Evolutionary conservation across 1,140 invertebrate species (phyloP), one percentile per base, ranked within the genome.

Genomic region (Meloidogyne hapla): DNA sequence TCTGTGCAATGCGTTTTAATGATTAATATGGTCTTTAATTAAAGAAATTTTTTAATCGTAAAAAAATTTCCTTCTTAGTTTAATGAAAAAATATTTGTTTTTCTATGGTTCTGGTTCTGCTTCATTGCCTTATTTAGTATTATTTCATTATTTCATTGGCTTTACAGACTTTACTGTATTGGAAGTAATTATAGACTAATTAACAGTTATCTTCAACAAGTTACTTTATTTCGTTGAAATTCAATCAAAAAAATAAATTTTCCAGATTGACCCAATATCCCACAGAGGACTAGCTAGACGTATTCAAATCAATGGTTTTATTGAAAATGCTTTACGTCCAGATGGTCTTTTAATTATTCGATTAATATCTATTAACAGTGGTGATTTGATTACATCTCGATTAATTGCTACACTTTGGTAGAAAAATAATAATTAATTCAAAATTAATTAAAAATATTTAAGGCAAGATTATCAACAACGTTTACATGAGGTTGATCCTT

Each of bases 21-120:
- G 61, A 88, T 88, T 77, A 89, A 89, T 74, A 84, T 89, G 67
- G 71, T 75, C 18, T 26, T 13, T 28, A 1, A 40, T 72, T n/a
- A n/a, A n/a, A n/a, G n/a, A n/a, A 8, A 69, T 48, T 23, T 61
- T 66, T 72, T 65, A n/a, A 72, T 66, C 15, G 6, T 9, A 4
- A 28, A 26, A 25, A 38, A 62, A 9, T n/a, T 25, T 28, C n/a
- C n/a, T 2, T 75, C 75, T 42, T 28, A 74, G 74, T 88, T 89
- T 79, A 88, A 88, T 78, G 88, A 88, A 77, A 89, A 89, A 74
- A 88, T 89, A 69, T 88, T 88, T 76, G 74, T 86, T 38, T 83
- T 85, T 64, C 80, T 86, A 13, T 86, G 85, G 85, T 86, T 85
- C 69, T 86, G 87, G 85, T 85, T 86, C 61, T 77, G 69, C 38